phyloP scores from a whole-genome alignment of 2,113 vertebrate species.

The Grantiella picta region DNA sequence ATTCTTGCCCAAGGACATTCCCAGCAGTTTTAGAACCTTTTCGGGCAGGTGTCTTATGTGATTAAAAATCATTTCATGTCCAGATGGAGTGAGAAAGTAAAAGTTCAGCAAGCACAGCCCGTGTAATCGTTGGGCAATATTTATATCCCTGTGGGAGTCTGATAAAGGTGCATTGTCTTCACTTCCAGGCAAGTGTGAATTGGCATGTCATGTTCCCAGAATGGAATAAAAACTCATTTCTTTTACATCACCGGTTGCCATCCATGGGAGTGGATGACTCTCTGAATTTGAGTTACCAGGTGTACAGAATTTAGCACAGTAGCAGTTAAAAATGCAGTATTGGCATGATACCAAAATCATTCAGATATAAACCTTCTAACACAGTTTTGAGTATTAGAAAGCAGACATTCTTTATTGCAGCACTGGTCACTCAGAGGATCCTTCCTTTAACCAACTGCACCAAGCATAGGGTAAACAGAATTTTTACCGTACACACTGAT shows the following conservation, averaged over 20 bases:
- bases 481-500: background rate
- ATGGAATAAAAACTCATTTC: background rate
- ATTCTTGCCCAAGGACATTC: background rate
- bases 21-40: background rate
- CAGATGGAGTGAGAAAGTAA: background rate
- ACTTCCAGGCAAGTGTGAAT: background rate
- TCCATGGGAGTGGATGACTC: too few relatives aligned
- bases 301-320: background rate
- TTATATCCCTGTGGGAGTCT: background rate
- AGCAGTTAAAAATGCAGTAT: background rate
- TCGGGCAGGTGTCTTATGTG: background rate
- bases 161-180: background rate
- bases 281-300: background rate
- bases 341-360: background rate
- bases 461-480: background rate
- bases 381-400: background rate
- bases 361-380: background rate
- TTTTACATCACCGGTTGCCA: background rate
- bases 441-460: background rate
- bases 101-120: background rate
- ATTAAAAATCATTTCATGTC: background rate
- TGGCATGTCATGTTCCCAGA: background rate
- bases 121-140: background rate
- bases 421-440: background rate
- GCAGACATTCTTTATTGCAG: background rate